Conservation (phyloP, 2,888 invertebrate genomes). For the Axea sp. region DNA sequence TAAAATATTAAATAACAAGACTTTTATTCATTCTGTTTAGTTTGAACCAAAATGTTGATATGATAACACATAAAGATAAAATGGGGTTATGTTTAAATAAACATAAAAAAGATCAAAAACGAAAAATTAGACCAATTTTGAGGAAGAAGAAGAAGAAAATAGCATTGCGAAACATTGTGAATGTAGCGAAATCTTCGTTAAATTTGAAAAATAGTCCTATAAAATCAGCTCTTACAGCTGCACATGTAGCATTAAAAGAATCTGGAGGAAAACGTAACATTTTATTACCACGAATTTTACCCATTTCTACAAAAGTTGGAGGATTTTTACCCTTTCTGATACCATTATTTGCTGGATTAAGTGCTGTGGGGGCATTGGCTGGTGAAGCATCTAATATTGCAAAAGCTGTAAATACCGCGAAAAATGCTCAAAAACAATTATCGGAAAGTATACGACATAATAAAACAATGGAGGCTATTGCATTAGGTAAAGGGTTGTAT, state of each 20-base stretch:
- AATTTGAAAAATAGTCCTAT: too few relatives aligned
- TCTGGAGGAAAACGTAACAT: constrained; percentile 8
- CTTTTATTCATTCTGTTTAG: too few relatives aligned
- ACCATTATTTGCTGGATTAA: constrained; percentile 6
- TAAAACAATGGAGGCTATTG: constrained; percentile 73
- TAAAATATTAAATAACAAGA: too few relatives aligned
- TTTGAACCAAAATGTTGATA: too few relatives aligned
- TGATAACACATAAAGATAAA: too few relatives aligned
- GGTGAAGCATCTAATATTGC: constrained; percentile 73
- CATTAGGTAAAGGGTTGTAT: too few relatives aligned
- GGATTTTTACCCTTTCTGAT: constrained; percentile 1
- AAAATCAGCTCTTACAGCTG: constrained; percentile 10
- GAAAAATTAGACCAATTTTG: too few relatives aligned
- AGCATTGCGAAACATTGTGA: too few relatives aligned
- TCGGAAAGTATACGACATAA: constrained; percentile 73
- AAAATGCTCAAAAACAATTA: constrained; percentile 68
- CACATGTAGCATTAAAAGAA: not conserved
- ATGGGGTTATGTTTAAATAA: too few relatives aligned
- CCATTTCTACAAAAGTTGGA: constrained; percentile 45
- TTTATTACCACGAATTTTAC: constrained; percentile 9
- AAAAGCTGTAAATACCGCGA: constrained; percentile 72
- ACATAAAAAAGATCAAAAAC: too few relatives aligned
- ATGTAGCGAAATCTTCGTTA: too few relatives aligned
- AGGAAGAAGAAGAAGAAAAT: too few relatives aligned
- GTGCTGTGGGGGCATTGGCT: constrained; percentile 67